Conservation (phyloP, 2,797 vertebrate species). For the Psittacula derbiana region DNA sequence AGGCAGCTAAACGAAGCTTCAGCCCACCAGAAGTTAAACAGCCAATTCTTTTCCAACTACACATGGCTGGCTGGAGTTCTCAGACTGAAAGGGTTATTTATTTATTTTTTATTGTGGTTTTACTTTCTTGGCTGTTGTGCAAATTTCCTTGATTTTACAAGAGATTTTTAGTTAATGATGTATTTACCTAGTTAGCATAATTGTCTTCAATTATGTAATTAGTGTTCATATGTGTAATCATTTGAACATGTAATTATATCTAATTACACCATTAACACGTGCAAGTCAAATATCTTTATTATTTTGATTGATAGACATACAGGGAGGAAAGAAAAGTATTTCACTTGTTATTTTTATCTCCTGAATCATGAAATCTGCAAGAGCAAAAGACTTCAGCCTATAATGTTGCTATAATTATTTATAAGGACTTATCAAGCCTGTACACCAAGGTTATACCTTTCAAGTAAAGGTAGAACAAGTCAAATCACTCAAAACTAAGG, state of each 20-base stretch:
- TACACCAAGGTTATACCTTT: not conserved
- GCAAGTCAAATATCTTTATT: slow-evolving; percentile 64
- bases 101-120: not conserved
- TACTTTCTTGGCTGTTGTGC: not conserved
- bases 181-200: slow-evolving; percentile 67
- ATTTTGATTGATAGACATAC: slow-evolving; percentile 28
- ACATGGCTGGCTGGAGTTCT: rapidly evolving
- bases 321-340: not conserved
- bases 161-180: slow-evolving; percentile 44
- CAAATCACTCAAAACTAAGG: not conserved
- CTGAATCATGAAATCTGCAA: not conserved
- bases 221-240: slow-evolving; percentile 70
- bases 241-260: slow-evolving; percentile 68
- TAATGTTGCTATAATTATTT: not conserved
- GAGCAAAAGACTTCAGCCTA: not conserved
- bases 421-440: not conserved
- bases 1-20: not conserved
- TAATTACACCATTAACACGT: slow-evolving; percentile 64
- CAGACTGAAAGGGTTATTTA: not conserved
- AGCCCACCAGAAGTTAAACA: not conserved
- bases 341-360: slow-evolving; percentile 28
- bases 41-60: not conserved
- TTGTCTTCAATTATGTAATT: slow-evolving; percentile 67
- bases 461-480: not conserved
- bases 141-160: slow-evolving; percentile 47